Evolutionary conservation across 1,140 invertebrate genomes (phyloP), one percentile per base, ranked within the genome.

Genomic region (Pectinophora gossypiella): DNA sequence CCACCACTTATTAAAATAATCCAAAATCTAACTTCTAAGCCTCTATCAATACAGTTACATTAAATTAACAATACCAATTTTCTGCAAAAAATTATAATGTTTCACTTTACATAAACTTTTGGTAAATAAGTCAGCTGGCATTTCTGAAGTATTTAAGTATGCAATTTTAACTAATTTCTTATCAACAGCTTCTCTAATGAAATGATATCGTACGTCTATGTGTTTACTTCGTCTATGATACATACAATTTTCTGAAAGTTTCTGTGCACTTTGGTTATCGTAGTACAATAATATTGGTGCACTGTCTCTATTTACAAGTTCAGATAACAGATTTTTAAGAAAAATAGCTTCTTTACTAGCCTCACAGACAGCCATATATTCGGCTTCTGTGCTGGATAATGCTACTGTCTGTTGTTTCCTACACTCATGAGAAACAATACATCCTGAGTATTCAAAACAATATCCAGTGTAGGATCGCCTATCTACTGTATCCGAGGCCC

Each of bases 151-250:
- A 47, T 61, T 56, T 57, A 57, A 49, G 13, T 56, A 56, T 20
- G 50, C 20, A 43, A 56, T 45, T 56, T 21, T 27, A 38, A 56
- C 40, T 32, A 10, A 22, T 5, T 50, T 56, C 23, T 52, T 57
- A 51, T 47, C 48, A 42, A 57, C 55, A 18, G 48, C 48, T 48
- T 23, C 38, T 57, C 55, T 51, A 12, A 57, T 32, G 43, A 57
- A 57, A 61, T 78, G 66, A 49, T 63, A 59, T 44, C 56, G 57
- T 20, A 76, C 48, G 54, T 79, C 68, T 22, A 77, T 73, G 19
- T 57, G 44, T 53, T 81, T 77, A 12, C 59, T 72, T 23, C 73
- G 42, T 23, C 23, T 47, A 15, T 47, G 45, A 15, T 23, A 47
- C 45, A 47, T 46, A 51, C 45, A 51, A 48, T 51, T 47, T 23